Evolutionary conservation across 2,113 vertebrate species (phyloP).

Genomic region (Rhea americana): DNA sequence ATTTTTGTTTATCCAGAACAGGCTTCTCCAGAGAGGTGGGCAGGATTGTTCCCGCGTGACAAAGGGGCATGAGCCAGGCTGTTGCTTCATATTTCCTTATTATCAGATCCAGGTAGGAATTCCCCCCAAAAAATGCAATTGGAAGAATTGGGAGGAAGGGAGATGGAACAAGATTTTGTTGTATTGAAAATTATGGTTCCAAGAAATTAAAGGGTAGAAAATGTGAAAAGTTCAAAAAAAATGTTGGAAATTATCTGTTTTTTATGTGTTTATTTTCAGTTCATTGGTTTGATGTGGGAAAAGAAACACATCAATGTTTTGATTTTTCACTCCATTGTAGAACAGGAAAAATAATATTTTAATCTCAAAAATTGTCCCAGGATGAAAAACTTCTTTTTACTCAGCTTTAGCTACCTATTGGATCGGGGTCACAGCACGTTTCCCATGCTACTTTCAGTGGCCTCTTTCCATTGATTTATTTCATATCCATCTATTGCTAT

Average conservation of each 20-base stretch:
- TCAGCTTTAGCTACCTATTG: neutral
- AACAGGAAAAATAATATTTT: neutral
- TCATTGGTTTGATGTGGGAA: neutral
- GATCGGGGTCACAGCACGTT: neutral
- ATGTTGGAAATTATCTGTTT: conserved; percentile 1
- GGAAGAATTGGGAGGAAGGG: neutral
- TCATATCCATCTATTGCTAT: neutral
- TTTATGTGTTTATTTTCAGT: conserved; percentile 38
- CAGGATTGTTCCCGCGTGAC: neutral
- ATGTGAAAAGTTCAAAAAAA: conserved; percentile 27
- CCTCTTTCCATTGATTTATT: neutral
- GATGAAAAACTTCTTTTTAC: neutral
- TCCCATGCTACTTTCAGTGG: neutral
- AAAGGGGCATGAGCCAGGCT: neutral
- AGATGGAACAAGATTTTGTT: neutral
- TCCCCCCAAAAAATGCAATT: neutral
- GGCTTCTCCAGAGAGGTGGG: neutral
- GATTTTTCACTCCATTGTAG: neutral
- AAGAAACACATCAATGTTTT: neutral
- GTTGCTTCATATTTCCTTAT: neutral
- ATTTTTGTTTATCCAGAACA: neutral
- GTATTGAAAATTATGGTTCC: neutral
- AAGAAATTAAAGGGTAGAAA: neutral
- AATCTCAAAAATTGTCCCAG: conserved; percentile 15
- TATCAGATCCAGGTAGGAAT: neutral